Base-by-base conservation (phyloP, 2,797 vertebrate genomes). In the Fratercula arctica region DNA sequence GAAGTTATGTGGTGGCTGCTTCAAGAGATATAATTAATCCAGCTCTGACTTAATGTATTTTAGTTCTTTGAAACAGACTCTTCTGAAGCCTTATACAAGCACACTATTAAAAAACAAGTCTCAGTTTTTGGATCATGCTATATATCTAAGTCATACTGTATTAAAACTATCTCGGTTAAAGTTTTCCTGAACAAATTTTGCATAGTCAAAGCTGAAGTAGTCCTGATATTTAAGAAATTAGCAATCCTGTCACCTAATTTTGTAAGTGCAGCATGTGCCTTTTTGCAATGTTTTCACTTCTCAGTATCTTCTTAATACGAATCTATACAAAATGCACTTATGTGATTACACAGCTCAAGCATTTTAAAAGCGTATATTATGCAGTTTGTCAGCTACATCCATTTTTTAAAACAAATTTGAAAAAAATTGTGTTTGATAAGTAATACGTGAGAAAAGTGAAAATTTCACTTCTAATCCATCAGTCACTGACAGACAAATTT, bases 301-400 rank as follows among this genome's bases (percentile, higher is more conserved):
- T 60, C 89, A 3, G 45, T 16, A 39, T 60, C 41, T 69, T 80
- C 9, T 13, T 31, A 89, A 50, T 64, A 50, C 37, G 51, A 87
- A 59, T 57, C 29, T 87, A 46, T 48, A 48, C 45, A 19, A 45
- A 45, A 45, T 2, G 18, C 39, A 41, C 45, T 45, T 45, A 45
- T 19, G 10, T 17, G 56, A 74, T 31, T 60, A 41, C 53, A 73
- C 66, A 51, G 39, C 69, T 72, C 24, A 95, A 84, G 16, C 11
- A 80, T 56, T 66, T 66, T 79, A 74, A 63, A 96, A 93, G 70
- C 89, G 15, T 59, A 54, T 59, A 90, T 93, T 69, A 83, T 77
- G 35, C 60, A 35, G 48, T 46, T 59, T 64, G 29, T 72, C 76
- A 46, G 21, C 69, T 60, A 88, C 50, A 81, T 63, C 29, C 41